phyloP scores from a whole-genome alignment of 2,888 invertebrate genomes.

The Dyspetes luteomarginatus region DNA sequence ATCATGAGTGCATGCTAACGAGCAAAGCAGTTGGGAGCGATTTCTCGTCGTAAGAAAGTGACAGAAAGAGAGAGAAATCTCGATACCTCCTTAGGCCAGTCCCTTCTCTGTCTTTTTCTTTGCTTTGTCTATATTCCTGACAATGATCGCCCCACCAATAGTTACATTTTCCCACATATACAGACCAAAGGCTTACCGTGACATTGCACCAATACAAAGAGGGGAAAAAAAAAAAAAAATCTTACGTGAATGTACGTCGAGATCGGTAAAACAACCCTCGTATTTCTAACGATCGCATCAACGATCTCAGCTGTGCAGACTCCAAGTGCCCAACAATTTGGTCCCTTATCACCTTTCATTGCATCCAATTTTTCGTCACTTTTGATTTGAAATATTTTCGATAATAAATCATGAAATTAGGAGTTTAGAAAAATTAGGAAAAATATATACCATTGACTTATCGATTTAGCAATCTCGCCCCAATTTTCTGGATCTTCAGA shows the following conservation, averaged over 20 bases:
- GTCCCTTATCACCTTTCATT: constrained; percentile 74
- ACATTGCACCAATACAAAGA: background rate
- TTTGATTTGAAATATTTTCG: background rate
- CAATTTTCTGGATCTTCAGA: constrained; percentile 85
- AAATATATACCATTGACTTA: constrained; percentile 72
- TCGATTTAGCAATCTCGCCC: constrained; percentile 78
- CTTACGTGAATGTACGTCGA: constrained; percentile 83
- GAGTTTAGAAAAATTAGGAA: constrained; percentile 51
- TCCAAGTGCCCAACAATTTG: constrained; percentile 84
- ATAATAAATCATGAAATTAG: background rate
- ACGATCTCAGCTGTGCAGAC: constrained; percentile 82
- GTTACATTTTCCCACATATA: constrained; percentile 9
- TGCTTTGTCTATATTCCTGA: constrained; percentile 47
- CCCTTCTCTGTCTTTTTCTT: constrained; percentile 41
- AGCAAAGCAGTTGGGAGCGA: constrained; percentile 8
- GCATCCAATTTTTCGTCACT: constrained; percentile 65
- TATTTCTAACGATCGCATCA: constrained; percentile 82
- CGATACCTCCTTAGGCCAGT: constrained; percentile 18
- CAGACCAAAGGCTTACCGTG: constrained; percentile 51
- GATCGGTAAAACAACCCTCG: constrained; percentile 81
- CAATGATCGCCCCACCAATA: constrained; percentile 41
- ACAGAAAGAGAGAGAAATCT: constrained; percentile 15
- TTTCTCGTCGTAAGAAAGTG: constrained; percentile 25
- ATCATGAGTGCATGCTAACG: too few species aligned
- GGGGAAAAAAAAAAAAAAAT: constrained; percentile 17